Conservation (phyloP, 2,113 vertebrate species). For the Anas platyrhynchos region DNA sequence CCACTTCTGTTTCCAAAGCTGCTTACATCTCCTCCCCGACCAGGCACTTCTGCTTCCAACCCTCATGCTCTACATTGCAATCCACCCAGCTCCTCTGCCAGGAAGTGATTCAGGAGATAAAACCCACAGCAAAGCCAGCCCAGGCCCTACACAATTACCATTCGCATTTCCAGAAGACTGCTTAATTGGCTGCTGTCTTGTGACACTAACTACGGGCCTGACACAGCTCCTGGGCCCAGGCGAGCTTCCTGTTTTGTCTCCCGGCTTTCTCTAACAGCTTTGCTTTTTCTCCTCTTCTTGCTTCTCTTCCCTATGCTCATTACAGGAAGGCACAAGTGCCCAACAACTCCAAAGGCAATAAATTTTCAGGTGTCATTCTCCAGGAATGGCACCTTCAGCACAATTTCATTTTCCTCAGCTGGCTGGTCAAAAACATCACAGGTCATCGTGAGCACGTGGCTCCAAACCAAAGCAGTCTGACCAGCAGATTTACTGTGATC, state of each 20-base stretch:
- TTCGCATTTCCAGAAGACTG: not conserved
- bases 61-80: not conserved
- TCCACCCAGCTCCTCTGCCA: not conserved
- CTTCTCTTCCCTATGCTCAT: not conserved
- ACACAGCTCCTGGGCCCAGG: not conserved
- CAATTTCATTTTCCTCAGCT: not conserved
- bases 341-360: not conserved
- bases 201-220: not conserved
- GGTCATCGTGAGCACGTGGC: not conserved
- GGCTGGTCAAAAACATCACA: not conserved
- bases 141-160: not conserved
- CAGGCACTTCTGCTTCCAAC: not conserved
- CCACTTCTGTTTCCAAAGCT: not conserved
- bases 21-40: not conserved
- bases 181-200: not conserved
- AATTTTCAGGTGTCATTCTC: not conserved
- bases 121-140: not conserved
- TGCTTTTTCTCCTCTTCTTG: not conserved
- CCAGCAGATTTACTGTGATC: accelerated
- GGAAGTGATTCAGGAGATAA: not conserved
- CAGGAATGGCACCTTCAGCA: not conserved
- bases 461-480: not conserved
- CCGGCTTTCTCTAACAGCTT: not conserved
- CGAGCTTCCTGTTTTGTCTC: not conserved
- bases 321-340: not conserved